phyloP scores from a whole-genome alignment of 92 coral and sea anemone species.

The Zoanthus solanderi region DNA sequence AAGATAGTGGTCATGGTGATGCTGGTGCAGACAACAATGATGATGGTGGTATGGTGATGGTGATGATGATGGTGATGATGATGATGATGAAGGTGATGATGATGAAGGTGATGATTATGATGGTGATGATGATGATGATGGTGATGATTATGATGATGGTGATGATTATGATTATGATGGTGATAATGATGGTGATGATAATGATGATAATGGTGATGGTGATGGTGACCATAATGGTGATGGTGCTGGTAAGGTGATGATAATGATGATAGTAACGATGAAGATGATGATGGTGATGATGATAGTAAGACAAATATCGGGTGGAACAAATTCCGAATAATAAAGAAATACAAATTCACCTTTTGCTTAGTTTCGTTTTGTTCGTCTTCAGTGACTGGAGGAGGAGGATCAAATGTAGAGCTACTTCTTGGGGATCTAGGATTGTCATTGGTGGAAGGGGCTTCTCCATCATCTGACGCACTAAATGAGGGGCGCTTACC shows the following conservation, averaged over 20 bases:
- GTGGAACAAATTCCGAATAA: too few relatives aligned
- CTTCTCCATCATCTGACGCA: constrained; percentile 27
- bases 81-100: too few relatives aligned
- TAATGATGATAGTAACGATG: neutral
- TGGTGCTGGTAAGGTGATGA: neutral
- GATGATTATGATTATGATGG: too few relatives aligned
- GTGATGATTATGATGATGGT: too few relatives aligned
- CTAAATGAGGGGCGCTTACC: constrained; percentile 36
- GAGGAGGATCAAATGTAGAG: constrained; percentile 75
- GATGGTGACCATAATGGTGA: neutral
- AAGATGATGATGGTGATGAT: neutral
- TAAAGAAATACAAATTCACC: neutral
- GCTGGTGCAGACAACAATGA: neutral
- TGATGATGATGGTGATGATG: too few relatives aligned
- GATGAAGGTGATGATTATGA: too few relatives aligned
- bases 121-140: too few relatives aligned
- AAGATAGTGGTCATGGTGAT: neutral
- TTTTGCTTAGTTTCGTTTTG: constrained; percentile 37
- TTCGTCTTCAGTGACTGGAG: constrained; percentile 68
- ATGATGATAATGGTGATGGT: neutral
- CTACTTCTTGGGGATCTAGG: constrained; percentile 54
- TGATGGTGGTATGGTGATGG: too few relatives aligned
- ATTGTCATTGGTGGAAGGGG: neutral
- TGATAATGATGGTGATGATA: too few relatives aligned
- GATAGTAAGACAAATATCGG: neutral